These are phyloP conservation scores for Mesitornis unicolor DNA, from an alignment of 2,113 vertebrate genomes.

Conservation along the genomic window DNA sequence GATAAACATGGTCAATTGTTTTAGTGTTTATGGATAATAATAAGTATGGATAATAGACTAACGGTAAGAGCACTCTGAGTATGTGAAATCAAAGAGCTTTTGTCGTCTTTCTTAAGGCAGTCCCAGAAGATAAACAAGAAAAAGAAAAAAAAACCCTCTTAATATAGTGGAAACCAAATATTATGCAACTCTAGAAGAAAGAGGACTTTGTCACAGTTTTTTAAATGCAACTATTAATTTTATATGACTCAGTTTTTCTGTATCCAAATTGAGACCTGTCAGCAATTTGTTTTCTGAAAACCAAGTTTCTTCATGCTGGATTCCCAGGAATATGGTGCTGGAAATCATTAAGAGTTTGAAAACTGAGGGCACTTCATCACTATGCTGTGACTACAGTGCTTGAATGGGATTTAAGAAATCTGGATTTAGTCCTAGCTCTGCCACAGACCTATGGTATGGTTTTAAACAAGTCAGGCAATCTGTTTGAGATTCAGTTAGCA, in stretches of 20 bases:
- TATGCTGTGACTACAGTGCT: neutral
- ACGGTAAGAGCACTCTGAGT: neutral
- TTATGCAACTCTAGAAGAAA: neutral
- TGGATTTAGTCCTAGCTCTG: neutral
- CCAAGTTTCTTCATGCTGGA: neutral
- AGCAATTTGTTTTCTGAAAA: neutral
- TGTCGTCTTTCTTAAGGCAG: neutral
- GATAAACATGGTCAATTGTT: neutral
- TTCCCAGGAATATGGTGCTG: neutral
- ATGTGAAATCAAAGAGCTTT: neutral
- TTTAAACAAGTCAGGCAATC: neutral
- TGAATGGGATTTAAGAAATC: neutral
- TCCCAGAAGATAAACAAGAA: neutral
- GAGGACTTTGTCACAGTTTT: neutral
- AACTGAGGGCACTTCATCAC: neutral
- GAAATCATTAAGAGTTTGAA: neutral
- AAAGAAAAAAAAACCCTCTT: neutral
- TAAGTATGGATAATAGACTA: neutral
- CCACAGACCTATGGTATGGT: neutral
- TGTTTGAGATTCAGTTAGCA: neutral
- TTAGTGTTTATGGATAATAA: no score
- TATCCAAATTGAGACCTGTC: neutral
- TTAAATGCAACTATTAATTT: neutral
- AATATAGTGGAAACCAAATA: neutral
- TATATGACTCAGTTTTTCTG: neutral